Evolutionary conservation across 2,888 invertebrate species (phyloP).

Genomic region (Hypselothyrea guttata): DNA sequence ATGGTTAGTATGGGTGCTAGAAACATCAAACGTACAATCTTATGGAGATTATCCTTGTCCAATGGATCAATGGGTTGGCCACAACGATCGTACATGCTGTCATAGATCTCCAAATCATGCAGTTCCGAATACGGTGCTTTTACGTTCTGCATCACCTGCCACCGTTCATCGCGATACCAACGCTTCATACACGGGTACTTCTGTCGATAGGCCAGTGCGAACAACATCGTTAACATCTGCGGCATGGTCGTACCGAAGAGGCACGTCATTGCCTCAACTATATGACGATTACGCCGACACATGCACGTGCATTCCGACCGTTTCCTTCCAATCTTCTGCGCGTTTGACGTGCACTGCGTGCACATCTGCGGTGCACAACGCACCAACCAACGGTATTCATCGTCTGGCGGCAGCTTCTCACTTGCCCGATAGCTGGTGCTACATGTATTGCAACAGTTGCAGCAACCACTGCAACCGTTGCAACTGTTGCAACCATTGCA

Average conservation of each 20-base stretch:
- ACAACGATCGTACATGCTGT: constrained; percentile 66
- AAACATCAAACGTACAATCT: constrained; percentile 55
- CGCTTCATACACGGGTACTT: constrained; percentile 17
- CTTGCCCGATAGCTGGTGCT: not conserved
- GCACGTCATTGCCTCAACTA: constrained; percentile 55
- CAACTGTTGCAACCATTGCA: not conserved
- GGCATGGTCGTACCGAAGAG: constrained; percentile 40
- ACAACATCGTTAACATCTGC: constrained; percentile 41
- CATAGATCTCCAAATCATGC: constrained; percentile 60
- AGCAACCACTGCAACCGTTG: not conserved
- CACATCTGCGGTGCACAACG: constrained; percentile 44
- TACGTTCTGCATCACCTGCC: constrained; percentile 54
- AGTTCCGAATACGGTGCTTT: constrained; percentile 57
- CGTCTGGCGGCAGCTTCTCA: not conserved
- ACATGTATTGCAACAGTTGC: not conserved
- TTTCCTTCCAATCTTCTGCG: not conserved
- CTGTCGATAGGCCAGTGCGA: constrained; percentile 38
- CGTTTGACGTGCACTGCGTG: not conserved
- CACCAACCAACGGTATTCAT: constrained; percentile 31
- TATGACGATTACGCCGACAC: constrained; percentile 37
- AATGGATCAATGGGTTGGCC: constrained; percentile 56
- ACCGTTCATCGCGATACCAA: constrained; percentile 37
- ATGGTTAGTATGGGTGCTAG: constrained; percentile 25
- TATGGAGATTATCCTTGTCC: constrained; percentile 35
- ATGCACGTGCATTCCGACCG: constrained; percentile 15